Percentiles rank a stretch among this genome's conserved stretches.
Evolutionary conservation across 1,140 invertebrate species (phyloP).

Genomic region (Hetaerina americana): DNA sequence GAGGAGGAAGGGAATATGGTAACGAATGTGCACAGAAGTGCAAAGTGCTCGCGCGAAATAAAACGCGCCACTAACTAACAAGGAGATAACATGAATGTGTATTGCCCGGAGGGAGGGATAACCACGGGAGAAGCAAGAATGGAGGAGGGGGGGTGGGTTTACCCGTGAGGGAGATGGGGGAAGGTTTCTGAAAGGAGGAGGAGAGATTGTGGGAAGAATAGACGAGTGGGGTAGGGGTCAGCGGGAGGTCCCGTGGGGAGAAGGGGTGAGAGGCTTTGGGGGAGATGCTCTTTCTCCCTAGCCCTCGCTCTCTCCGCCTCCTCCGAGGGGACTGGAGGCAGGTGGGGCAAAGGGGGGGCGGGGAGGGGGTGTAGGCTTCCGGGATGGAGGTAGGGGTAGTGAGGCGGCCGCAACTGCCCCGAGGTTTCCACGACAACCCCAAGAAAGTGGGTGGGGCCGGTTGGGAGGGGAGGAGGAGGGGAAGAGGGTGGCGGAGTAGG

Average conservation of each 20-base stretch:
- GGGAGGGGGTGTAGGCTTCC: too few species aligned
- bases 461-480: background rate
- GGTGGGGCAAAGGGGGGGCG: background rate
- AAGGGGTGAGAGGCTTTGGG: background rate
- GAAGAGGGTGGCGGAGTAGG: too few species aligned
- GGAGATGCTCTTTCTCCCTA: too few species aligned
- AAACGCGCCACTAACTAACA: background rate
- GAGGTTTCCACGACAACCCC: background rate
- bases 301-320: too few species aligned
- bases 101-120: background rate
- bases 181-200: background rate
- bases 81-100: background rate
- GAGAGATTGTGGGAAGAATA: background rate
- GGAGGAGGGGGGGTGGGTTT: background rate
- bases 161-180: background rate
- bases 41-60: background rate
- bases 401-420: background rate
- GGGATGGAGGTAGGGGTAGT: too few species aligned
- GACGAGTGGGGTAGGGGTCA: background rate
- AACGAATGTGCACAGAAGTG: background rate
- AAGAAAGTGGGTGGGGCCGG: background rate
- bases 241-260: background rate
- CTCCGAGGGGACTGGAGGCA: too few species aligned
- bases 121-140: background rate
- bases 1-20: background rate